Evolutionary conservation across 2,888 invertebrate genomes (phyloP), one percentile per base, ranked within the genome.

Genomic region (Lycocerus yunnanus): DNA sequence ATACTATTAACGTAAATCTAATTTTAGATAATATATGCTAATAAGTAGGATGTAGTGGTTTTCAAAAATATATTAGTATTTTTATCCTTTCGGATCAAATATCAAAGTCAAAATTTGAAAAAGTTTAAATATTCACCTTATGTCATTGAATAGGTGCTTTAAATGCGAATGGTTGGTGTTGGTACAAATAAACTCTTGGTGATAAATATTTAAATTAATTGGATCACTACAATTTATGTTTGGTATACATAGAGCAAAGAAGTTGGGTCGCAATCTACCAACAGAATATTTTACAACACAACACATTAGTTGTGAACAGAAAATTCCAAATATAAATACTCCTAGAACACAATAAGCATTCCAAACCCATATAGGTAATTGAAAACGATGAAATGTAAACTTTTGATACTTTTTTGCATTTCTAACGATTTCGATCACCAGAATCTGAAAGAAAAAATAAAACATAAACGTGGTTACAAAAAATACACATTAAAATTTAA

Each of bases 251-350:
- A 98, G 93, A 80, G 90, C 91, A 84, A 97, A 91, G 89, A 99
- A 99, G 88, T 99, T 97, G 21, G 99, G 99, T 80, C 99, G 89
- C 79, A 98, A 88, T 70, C 98, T 91, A 58, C 99, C 99, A 78
- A 98, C 93, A 9, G 94, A 92, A 86, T 97, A 98, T 88, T 99
- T 98, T 78, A 95, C 96, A 78, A 97, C 91, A 86, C 98, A 97
- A 4, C 97, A 98, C 78, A 94, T 92, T 67, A 97, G 88, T 86
- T 96, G 95, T 79, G 94, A 94, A 80, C 93, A 91, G 58, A 93
- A 94, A 61, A 94, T 94, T 0, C 97, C 97, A 87, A 97, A 97
- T 21, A 93, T 92, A 86, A 97, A 97, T 63, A 95, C 90, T 0
- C 95, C 94, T 14, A 96, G 88, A 79, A 93, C 91, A 78, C 90